phyloP scores from a whole-genome alignment of 2,888 invertebrate species.

The Phragmatobia fuliginosa region DNA sequence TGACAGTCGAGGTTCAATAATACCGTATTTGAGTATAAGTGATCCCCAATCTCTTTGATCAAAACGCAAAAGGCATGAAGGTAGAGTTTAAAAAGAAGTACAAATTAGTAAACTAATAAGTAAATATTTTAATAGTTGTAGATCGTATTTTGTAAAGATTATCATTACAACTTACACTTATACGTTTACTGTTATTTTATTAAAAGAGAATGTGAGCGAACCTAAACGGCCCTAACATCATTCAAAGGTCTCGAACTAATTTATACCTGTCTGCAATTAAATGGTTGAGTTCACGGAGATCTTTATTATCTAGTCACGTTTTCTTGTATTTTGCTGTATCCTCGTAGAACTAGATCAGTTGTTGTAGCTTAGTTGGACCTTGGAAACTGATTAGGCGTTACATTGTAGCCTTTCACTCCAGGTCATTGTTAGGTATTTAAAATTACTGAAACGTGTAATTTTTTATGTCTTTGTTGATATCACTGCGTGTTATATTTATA shows the following conservation, averaged over 20 bases:
- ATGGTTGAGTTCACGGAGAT: conserved; percentile 42
- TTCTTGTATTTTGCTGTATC: conserved; percentile 47
- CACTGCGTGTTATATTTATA: neutral
- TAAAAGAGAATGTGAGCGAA: conserved; percentile 31
- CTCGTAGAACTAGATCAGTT: conserved; percentile 44
- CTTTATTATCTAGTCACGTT: conserved; percentile 59
- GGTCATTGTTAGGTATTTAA: conserved; percentile 22
- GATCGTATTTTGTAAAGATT: neutral
- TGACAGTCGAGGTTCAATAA: no score
- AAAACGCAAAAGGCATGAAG: no score
- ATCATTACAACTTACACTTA: neutral
- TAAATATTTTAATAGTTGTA: neutral
- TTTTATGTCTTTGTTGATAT: neutral
- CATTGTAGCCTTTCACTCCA: conserved; percentile 51
- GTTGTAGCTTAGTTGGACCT: conserved; percentile 52
- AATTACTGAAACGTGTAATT: conserved; percentile 10
- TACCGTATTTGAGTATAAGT: no score
- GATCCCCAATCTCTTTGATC: no score
- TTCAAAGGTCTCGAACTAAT: conserved; percentile 28
- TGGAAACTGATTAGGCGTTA: conserved; percentile 50
- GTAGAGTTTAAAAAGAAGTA: no score
- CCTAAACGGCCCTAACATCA: conserved; percentile 18
- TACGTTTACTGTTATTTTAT: neutral
- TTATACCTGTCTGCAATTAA: conserved; percentile 49
- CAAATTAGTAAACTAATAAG: no score